Evolutionary conservation across 1,140 invertebrate genomes (phyloP), one percentile per base, ranked within the genome.

Genomic region (Drosophila bocqueti): DNA sequence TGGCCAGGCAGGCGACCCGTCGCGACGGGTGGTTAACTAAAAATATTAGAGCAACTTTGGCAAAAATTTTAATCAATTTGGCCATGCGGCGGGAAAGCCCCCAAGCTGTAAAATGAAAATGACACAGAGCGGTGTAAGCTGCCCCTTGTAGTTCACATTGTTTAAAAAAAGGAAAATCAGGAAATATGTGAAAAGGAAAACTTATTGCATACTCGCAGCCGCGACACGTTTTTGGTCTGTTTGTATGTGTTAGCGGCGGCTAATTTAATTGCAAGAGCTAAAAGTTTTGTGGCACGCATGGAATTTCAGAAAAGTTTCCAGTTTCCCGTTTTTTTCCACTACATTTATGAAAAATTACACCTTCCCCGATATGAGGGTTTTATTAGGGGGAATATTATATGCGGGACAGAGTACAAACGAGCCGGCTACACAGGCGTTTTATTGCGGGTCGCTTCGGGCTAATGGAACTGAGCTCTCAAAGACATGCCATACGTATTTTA

Each of bases 1-100:
- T 67, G 67, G 62, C 74, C 71, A 57, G 42, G 63, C 63, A 26
- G 49, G 50, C 50, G 21, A n/a, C n/a, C n/a, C n/a, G n/a, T n/a
- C n/a, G n/a, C n/a, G n/a, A 21, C 16, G 42, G 71, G 65, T 65
- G 79, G 83, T 69, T 77, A 80, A 83, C 80, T 71, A 77, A 73
- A 81, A 87, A 78, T 83, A 81, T 81, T 65, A 76, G 64, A 73
- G 59, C 66, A 62, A 79, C 69, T 71, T 76, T 81, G 50, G 50
- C 63, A 79, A 81, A 58, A 81, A 76, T 90, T 89, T 90, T 89
- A 89, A 90, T 89, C 85, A 89, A 89, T 85, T 85, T 90, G 71
- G 57, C 49, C 31, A 11, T 40, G 45, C 29, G 34, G 40, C 45
- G 52, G 40, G n/a, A 38, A 52, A 34, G 34, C 24, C 47, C 15